phyloP scores from a whole-genome alignment of 2,797 vertebrate genomes.

The Sparidentex hasta region DNA sequence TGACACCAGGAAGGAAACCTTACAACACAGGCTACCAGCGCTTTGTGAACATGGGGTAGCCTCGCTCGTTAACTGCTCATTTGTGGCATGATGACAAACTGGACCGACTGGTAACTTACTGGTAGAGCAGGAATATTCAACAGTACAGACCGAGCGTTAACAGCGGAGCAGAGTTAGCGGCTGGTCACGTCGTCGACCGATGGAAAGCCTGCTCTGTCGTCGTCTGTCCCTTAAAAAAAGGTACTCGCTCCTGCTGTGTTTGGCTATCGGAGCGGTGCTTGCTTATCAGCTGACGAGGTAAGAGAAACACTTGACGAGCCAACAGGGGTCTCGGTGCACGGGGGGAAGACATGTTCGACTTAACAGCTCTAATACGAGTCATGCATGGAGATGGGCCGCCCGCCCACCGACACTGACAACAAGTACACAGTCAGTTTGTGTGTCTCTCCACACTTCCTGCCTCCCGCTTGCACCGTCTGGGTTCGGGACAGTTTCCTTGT shows the following conservation, averaged over 20 bases:
- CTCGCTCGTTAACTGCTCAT: no score
- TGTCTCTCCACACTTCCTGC: no score
- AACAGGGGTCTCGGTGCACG: background rate
- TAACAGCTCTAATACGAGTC: background rate
- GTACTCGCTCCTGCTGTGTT: constrained; percentile 53
- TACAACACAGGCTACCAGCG: no score
- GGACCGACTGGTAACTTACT: no score
- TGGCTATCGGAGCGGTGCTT: constrained; percentile 36
- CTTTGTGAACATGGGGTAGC: background rate
- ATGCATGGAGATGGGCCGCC: background rate
- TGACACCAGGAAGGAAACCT: background rate
- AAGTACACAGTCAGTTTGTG: background rate
- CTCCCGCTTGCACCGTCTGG: rapidly evolving
- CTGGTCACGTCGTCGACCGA: background rate
- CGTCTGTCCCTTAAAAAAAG: constrained; percentile 62
- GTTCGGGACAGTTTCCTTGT: no score
- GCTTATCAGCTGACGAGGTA: constrained; percentile 57
- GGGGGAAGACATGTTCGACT: no score
- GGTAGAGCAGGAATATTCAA: background rate
- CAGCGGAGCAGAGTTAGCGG: no score
- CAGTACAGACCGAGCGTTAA: background rate
- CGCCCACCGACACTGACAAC: background rate
- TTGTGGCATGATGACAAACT: background rate
- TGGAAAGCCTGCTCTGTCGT: constrained; percentile 33
- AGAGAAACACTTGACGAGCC: background rate